phyloP scores from a whole-genome alignment of 2,113 vertebrate species.

The Leucopsar rothschildi region DNA sequence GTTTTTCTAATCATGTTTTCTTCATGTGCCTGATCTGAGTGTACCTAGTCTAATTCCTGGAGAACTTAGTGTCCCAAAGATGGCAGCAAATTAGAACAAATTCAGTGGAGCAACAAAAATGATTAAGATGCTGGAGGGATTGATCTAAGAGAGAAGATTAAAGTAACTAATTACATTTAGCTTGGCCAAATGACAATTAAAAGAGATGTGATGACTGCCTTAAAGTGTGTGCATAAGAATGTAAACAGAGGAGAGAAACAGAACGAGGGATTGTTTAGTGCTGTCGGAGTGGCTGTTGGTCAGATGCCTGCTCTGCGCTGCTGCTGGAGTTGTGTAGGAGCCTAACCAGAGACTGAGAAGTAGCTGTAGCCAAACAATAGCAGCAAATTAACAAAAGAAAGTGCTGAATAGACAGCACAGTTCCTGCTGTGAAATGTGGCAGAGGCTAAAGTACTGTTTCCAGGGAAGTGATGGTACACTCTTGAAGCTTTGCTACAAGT shows the following conservation, averaged over 20 bases:
- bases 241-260: constrained; percentile 20
- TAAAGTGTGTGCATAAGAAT: constrained; percentile 40
- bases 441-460: not conserved
- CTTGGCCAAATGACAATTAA: constrained; percentile 60
- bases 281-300: not conserved
- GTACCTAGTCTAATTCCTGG: constrained; percentile 5
- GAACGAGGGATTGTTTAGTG: not conserved
- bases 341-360: not conserved
- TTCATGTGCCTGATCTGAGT: not conserved
- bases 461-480: not conserved
- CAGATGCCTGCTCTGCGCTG: not conserved
- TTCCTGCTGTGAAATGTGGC: not conserved
- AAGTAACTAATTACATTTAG: constrained; percentile 65
- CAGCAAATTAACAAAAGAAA: not conserved
- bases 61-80: constrained; percentile 37
- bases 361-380: not conserved
- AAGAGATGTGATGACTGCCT: constrained; percentile 44
- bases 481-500: not conserved
- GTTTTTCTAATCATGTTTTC: not conserved
- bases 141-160: constrained; percentile 58
- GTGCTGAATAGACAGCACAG: not conserved
- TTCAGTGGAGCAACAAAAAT: constrained; percentile 56
- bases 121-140: constrained; percentile 57
- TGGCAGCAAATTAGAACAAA: constrained; percentile 61
- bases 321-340: not conserved